These are phyloP conservation scores for Scaptomyza cyrtandrae DNA, from an alignment of 2,888 invertebrate species.

Conservation along the genomic window DNA sequence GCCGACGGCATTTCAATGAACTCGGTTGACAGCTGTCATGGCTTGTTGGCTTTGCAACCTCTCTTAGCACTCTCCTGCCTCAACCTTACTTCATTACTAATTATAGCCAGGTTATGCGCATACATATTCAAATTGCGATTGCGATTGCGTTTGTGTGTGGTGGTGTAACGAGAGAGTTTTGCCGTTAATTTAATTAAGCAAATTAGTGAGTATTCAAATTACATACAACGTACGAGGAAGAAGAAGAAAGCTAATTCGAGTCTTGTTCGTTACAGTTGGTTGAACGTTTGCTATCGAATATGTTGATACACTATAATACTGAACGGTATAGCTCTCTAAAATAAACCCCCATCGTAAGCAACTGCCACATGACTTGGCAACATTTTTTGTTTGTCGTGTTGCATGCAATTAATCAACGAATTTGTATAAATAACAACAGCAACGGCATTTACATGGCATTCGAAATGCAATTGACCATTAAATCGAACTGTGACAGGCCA, in stretches of 20 bases:
- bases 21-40: constrained; percentile 28
- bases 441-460: constrained; percentile 56
- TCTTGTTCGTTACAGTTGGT: constrained; percentile 26
- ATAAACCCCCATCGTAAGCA: constrained; percentile 10
- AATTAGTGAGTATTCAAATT: constrained; percentile 57
- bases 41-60: constrained; percentile 9
- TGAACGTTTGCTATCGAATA: constrained; percentile 3
- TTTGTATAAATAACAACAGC: constrained; percentile 13
- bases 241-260: constrained; percentile 14
- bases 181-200: constrained; percentile 46
- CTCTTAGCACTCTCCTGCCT: neutral
- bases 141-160: constrained; percentile 23
- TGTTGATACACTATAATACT: constrained; percentile 1
- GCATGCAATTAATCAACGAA: constrained; percentile 64
- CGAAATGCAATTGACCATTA: constrained; percentile 69
- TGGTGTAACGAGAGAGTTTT: constrained; percentile 14
- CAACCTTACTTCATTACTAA: neutral
- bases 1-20: constrained; percentile 30
- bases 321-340: neutral
- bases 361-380: constrained; percentile 38
- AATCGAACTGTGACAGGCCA: constrained; percentile 59
- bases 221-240: constrained; percentile 17
- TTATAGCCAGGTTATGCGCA: constrained; percentile 23
- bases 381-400: neutral
- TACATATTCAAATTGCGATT: constrained; percentile 51